These are phyloP conservation scores for Ranitomeya imitator DNA, from an alignment of 2,113 vertebrate species.

Conservation along the genomic window DNA sequence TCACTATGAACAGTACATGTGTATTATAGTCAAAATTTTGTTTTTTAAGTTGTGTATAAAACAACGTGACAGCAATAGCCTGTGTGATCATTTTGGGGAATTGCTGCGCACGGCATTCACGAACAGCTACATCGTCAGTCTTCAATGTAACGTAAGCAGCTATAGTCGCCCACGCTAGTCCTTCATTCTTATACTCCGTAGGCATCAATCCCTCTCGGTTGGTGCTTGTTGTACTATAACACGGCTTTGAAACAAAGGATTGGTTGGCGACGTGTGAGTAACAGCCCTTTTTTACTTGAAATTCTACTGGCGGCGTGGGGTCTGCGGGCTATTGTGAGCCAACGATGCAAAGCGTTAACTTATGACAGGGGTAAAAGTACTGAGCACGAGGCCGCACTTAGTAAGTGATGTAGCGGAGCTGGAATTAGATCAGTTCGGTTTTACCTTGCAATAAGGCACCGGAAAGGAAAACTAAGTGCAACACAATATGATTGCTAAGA, in stretches of 20 bases:
- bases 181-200: not conserved
- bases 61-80: not conserved
- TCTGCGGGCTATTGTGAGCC: not conserved
- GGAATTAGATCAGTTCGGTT: not conserved
- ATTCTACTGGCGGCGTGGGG: not conserved
- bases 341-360: not conserved
- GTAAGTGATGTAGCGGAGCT: not conserved
- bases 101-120: not conserved
- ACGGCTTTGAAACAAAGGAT: not conserved
- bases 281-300: not conserved
- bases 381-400: not conserved
- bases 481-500: not conserved
- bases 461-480: not conserved
- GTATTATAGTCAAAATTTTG: not conserved
- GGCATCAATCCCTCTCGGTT: not conserved
- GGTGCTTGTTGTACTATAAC: not conserved
- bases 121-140: not conserved
- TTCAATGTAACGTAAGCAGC: not conserved
- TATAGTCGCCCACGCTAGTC: not conserved
- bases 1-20: not conserved
- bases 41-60: not conserved
- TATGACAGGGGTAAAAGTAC: not conserved
- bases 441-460: not conserved
- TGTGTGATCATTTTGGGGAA: not conserved
- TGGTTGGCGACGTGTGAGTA: not conserved